phyloP scores from a whole-genome alignment of 2,113 vertebrate genomes.

The Suricata suricatta region DNA sequence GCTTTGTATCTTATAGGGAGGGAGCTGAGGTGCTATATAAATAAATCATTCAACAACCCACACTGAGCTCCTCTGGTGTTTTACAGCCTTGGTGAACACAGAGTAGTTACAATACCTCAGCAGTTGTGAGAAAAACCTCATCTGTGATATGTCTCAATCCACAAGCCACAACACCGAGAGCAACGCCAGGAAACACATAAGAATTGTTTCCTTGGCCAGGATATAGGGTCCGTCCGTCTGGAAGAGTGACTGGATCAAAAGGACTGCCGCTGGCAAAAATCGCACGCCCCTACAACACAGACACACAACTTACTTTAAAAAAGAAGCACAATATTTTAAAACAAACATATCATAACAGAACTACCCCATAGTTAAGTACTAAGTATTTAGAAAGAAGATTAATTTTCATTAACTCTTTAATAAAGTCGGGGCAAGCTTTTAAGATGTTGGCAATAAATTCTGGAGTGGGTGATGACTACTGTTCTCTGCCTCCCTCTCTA shows the following conservation, averaged over 20 bases:
- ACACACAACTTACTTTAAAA: neutral
- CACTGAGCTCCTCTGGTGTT: neutral
- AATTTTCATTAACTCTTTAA: neutral
- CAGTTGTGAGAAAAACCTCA: constrained; percentile 92
- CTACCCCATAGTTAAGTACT: fast-evolving
- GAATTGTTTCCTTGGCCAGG: constrained; percentile 99
- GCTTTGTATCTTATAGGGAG: neutral
- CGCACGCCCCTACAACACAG: constrained; percentile 88
- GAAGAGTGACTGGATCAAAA: constrained; percentile 94
- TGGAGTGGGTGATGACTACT: neutral
- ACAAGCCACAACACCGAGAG: constrained; percentile 91
- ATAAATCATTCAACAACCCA: neutral
- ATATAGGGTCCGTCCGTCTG: constrained; percentile 89
- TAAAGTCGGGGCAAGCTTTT: neutral
- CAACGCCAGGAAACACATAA: constrained; percentile 97
- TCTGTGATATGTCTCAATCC: constrained; percentile 90
- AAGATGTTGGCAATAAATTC: neutral
- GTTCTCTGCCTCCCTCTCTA: neutral
- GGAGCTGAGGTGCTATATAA: neutral
- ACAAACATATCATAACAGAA: neutral
- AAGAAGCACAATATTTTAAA: neutral
- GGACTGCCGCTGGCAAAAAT: constrained; percentile 99
- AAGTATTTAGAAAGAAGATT: neutral
- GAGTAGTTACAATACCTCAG: constrained; percentile 89
- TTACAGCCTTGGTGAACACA: neutral